phyloP scores from a whole-genome alignment of 2,888 invertebrate species.

The Hemaris fuciformis region DNA sequence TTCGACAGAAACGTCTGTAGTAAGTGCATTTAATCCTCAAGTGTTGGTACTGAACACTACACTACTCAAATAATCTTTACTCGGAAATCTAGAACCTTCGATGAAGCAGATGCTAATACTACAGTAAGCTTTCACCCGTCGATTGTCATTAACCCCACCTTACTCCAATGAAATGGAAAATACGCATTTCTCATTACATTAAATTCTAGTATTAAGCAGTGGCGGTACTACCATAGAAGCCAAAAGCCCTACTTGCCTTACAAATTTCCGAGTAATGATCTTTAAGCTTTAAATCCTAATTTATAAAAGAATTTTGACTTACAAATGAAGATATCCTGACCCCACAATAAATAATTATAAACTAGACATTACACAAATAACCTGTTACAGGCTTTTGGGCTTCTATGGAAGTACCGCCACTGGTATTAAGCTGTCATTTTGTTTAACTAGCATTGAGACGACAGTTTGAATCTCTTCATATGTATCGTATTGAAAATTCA shows the following conservation, averaged over 20 bases:
- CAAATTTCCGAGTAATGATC: too few relatives aligned
- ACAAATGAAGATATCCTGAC: too few relatives aligned
- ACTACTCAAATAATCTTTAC: neutral
- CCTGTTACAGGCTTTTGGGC: too few relatives aligned
- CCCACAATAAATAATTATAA: too few relatives aligned
- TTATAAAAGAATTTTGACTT: too few relatives aligned
- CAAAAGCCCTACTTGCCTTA: too few relatives aligned
- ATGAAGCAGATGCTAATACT: neutral
- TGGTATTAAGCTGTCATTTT: slow-evolving; percentile 12
- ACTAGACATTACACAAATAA: too few relatives aligned
- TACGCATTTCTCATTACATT: neutral
- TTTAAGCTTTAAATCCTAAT: too few relatives aligned
- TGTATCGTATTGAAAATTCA: neutral
- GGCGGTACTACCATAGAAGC: too few relatives aligned
- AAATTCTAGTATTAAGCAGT: too few relatives aligned
- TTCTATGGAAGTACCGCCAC: too few relatives aligned
- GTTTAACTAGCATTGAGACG: neutral
- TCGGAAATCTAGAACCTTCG: neutral
- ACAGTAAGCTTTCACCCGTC: neutral
- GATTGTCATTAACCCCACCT: neutral
- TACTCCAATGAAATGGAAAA: neutral
- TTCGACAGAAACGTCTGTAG: neutral
- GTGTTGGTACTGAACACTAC: neutral
- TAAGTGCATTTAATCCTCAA: neutral
- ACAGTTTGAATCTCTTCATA: neutral